Percentiles rank a stretch among this genome's conserved stretches.
Evolutionary conservation across 2,113 vertebrate genomes (phyloP).

Genomic region (Onychorhynchus coronatus): DNA sequence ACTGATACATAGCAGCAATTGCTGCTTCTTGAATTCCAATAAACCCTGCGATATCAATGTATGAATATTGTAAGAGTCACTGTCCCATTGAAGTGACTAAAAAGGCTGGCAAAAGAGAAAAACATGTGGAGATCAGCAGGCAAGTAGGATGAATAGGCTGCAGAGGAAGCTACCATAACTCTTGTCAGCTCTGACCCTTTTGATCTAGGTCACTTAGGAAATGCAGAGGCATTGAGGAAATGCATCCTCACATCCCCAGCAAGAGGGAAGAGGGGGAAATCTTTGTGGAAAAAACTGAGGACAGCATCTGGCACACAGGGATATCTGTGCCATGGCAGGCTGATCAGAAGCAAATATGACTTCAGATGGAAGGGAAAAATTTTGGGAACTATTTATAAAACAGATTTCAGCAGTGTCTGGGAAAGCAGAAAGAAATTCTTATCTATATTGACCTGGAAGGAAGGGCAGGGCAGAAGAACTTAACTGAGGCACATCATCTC

Average conservation of each 20-base stretch:
- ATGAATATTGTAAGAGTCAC: not conserved
- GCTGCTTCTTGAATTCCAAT: not conserved
- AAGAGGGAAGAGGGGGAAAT: not conserved
- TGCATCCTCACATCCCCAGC: not conserved
- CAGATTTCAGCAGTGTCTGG: not conserved
- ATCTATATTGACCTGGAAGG: not conserved
- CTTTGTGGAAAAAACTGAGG: not conserved
- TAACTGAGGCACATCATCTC: not conserved
- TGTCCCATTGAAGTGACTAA: not conserved
- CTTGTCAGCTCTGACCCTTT: not conserved
- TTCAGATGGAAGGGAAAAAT: not conserved
- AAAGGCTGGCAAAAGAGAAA: not conserved
- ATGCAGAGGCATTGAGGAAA: not conserved
- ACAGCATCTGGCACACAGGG: not conserved
- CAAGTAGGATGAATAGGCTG: not conserved
- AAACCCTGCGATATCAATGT: not conserved
- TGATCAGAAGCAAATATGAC: not conserved
- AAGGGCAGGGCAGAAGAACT: not conserved
- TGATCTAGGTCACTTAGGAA: not conserved
- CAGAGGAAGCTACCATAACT: not conserved
- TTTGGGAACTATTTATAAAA: not conserved
- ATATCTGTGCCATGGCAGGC: not conserved
- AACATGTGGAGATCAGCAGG: not conserved
- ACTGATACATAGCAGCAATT: not conserved
- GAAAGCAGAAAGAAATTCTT: not conserved